These are phyloP conservation scores for Pterocles burchelli DNA, from an alignment of 2,113 vertebrate species.

Conservation along the genomic window DNA sequence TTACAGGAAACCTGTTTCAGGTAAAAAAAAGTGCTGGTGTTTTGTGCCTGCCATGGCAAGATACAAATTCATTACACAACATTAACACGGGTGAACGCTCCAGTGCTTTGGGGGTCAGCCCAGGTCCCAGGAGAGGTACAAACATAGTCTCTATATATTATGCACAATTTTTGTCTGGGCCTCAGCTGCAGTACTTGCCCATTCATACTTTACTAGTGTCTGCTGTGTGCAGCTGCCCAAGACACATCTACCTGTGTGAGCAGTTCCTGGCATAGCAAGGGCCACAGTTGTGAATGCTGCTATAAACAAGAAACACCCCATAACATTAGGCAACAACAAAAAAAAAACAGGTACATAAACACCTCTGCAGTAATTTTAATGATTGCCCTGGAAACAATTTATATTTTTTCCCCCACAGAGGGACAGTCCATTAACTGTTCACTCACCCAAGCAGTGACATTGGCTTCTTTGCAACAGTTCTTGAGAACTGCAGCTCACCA, in stretches of 20 bases:
- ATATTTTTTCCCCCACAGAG: too few relatives aligned
- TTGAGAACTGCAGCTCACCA: not conserved
- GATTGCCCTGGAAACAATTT: not conserved
- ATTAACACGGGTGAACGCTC: not conserved
- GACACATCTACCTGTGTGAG: not conserved
- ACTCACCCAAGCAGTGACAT: not conserved
- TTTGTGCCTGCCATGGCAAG: not conserved
- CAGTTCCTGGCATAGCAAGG: not conserved
- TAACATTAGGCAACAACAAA: not conserved
- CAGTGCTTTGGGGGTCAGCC: not conserved
- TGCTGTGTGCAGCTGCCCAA: not conserved
- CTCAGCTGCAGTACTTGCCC: not conserved
- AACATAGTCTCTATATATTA: too few relatives aligned
- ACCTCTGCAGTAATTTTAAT: not conserved
- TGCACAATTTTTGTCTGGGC: not conserved
- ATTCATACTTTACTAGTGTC: accelerated
- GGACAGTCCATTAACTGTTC: not conserved
- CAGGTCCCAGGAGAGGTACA: not conserved
- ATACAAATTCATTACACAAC: not conserved
- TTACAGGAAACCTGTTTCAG: not conserved
- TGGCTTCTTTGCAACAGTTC: not conserved
- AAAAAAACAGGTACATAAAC: not conserved
- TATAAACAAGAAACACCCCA: not conserved
- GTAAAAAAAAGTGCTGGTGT: not conserved
- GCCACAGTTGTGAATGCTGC: too few relatives aligned